A percentile compares a stretch with the other conserved stretches of the same genome.
Evolutionary conservation across 2,888 invertebrate genomes (phyloP).

Genomic region (Metallyticus violacea): DNA sequence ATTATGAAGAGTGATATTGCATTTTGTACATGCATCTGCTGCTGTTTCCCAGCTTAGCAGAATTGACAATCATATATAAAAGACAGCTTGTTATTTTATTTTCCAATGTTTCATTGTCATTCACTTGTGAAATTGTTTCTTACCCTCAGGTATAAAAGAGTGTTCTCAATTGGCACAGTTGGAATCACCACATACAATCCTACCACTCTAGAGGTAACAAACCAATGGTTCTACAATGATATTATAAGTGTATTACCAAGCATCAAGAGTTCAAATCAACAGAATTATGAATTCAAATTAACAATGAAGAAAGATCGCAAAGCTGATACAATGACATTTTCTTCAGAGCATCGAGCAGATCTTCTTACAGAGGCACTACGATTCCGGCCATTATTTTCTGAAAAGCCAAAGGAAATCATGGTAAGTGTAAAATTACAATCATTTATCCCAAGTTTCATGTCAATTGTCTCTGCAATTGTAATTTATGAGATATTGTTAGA

Average conservation of each 20-base stretch:
- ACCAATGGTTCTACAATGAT: slow-evolving; percentile 86
- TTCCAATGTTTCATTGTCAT: not conserved
- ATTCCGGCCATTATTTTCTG: slow-evolving; percentile 74
- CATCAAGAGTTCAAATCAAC: slow-evolving; percentile 49
- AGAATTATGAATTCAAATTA: slow-evolving; percentile 70
- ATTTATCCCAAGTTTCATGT: not conserved
- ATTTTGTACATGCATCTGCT: too few relatives aligned
- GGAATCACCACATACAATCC: slow-evolving; percentile 98
- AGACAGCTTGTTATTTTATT: too few relatives aligned
- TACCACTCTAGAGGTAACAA: slow-evolving; percentile 83
- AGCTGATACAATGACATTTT: slow-evolving; percentile 91
- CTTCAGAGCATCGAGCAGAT: slow-evolving; percentile 90
- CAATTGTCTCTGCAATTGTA: not conserved
- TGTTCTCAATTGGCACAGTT: slow-evolving; percentile 92
- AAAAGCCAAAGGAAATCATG: slow-evolving; percentile 74
- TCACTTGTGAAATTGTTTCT: not conserved
- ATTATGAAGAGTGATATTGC: too few relatives aligned
- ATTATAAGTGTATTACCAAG: slow-evolving; percentile 67
- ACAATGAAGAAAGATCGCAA: slow-evolving; percentile 88
- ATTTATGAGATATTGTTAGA: not conserved
- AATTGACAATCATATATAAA: too few relatives aligned
- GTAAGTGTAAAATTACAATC: slow-evolving; percentile 47
- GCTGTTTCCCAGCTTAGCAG: too few relatives aligned
- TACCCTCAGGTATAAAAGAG: slow-evolving; percentile 83
- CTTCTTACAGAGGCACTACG: slow-evolving; percentile 88